A percentile compares a stretch with the other conserved stretches of the same genome.
Evolutionary conservation across 2,797 vertebrate species (phyloP).

Genomic region (Siniperca scherzeri): DNA sequence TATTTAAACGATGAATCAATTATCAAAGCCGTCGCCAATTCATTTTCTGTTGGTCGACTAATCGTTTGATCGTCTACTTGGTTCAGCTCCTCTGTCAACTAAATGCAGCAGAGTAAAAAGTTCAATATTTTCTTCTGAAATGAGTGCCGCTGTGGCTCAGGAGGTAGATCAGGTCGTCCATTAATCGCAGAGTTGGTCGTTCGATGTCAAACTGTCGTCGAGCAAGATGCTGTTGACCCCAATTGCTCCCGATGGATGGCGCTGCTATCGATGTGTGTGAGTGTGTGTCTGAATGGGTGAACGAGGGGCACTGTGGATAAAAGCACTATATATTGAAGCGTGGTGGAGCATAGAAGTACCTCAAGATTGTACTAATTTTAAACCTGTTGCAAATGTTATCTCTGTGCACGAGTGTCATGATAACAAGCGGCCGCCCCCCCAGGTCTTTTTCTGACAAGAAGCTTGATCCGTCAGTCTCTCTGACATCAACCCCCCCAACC

Average conservation of each 20-base stretch:
- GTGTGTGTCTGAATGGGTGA: background rate
- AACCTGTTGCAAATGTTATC: constrained; percentile 38
- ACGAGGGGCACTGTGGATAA: no score
- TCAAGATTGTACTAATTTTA: constrained; percentile 11
- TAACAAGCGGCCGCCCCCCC: constrained; percentile 24
- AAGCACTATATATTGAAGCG: background rate
- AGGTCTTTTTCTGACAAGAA: constrained; percentile 52
- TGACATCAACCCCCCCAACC: constrained; percentile 38
- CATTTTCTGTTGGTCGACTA: background rate
- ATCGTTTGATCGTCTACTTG: background rate
- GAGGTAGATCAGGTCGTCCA: background rate
- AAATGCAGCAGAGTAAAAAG: background rate
- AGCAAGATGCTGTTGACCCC: background rate
- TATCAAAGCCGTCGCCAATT: background rate
- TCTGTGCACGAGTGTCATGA: constrained; percentile 32
- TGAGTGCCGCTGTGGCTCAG: background rate
- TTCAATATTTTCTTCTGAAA: background rate
- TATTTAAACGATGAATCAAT: background rate
- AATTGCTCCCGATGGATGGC: background rate
- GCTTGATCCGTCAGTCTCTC: constrained; percentile 48
- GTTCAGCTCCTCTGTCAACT: background rate
- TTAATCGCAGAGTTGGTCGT: background rate
- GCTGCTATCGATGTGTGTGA: background rate
- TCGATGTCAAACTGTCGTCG: constrained; percentile 5
- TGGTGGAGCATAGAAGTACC: background rate